phyloP scores from a whole-genome alignment of 2,113 vertebrate species.

The Dromas ardeola region DNA sequence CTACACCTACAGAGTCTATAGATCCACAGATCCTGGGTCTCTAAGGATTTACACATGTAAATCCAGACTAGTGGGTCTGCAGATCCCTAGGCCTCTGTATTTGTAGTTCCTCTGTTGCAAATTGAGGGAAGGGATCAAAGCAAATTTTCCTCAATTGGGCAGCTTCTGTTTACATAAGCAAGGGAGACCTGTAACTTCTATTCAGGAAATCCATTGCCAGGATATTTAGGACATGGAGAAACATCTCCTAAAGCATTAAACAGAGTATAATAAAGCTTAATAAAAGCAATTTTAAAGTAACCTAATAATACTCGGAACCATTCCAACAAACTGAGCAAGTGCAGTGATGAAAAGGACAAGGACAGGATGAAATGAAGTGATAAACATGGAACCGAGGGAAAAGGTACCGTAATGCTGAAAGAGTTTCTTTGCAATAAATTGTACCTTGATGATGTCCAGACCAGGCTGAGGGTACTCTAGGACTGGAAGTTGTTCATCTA shows the following conservation, averaged over 20 bases:
- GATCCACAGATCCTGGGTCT: not conserved
- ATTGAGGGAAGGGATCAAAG: not conserved
- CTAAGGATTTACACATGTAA: not conserved
- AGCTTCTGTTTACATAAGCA: not conserved
- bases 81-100: not conserved
- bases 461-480: slow-evolving; percentile 96
- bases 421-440: not conserved
- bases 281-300: not conserved
- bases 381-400: not conserved
- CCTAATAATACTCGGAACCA: not conserved
- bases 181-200: not conserved
- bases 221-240: not conserved
- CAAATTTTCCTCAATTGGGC: not conserved
- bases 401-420: not conserved
- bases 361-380: not conserved
- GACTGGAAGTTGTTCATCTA: slow-evolving; percentile 96
- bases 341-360: not conserved
- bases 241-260: not conserved
- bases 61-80: not conserved
- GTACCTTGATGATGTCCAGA: slow-evolving; percentile 97
- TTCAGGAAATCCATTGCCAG: not conserved
- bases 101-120: not conserved
- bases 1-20: not conserved
- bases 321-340: not conserved
- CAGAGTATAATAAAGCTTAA: not conserved